phyloP scores from a whole-genome alignment of 2,797 vertebrate species.

The Clamator glandarius region DNA sequence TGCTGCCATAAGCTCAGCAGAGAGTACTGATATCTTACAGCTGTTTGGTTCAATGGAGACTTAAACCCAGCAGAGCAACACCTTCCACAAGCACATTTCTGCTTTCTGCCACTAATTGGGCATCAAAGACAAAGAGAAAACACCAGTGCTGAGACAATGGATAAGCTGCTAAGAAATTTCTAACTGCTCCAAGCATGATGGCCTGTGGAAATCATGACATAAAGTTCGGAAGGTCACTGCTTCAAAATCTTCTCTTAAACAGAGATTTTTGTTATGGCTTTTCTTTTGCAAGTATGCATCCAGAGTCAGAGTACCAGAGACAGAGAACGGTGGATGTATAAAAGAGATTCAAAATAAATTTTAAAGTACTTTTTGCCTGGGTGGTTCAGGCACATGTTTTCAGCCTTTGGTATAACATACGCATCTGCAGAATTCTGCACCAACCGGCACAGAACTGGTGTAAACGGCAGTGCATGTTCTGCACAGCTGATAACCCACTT shows the following conservation, averaged over 20 bases:
- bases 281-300: not conserved
- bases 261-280: not conserved
- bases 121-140: conserved; percentile 37
- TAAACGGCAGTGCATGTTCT: not conserved
- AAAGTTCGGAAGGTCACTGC: conserved; percentile 55
- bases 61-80: not conserved
- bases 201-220: conserved; percentile 61
- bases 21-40: not conserved
- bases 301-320: not conserved
- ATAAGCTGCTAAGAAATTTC: conserved; percentile 42
- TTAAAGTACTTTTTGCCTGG: not conserved
- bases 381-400: not conserved
- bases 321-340: not conserved
- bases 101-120: conserved; percentile 48
- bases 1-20: not conserved
- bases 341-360: not conserved
- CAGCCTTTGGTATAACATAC: not conserved
- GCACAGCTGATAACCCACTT: not conserved
- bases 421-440: not conserved
- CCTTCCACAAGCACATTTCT: conserved; percentile 5
- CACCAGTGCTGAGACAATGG: not conserved
- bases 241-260: conserved; percentile 38
- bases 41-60: not conserved
- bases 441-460: not conserved
- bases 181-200: not conserved